A percentile compares a stretch with the other conserved stretches of the same genome.
Evolutionary conservation across 2,888 invertebrate genomes (phyloP).

Genomic region (Bugula neritina): DNA sequence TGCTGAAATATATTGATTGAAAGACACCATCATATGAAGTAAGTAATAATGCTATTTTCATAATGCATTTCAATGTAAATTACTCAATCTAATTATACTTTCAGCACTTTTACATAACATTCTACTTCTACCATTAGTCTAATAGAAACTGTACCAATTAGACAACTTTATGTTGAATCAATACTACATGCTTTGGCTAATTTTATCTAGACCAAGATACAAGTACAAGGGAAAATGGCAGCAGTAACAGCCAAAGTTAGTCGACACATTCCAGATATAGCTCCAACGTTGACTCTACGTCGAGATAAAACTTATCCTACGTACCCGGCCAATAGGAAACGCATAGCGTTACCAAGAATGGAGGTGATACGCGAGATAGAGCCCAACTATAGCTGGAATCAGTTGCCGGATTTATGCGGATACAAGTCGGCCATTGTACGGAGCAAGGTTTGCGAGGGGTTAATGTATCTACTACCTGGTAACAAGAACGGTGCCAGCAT

Average conservation of each 20-base stretch:
- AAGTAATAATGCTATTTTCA: no score
- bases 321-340: slow-evolving; percentile 23
- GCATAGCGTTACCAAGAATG: slow-evolving; percentile 13
- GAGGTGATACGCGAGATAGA: slow-evolving; percentile 14
- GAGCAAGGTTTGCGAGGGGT: slow-evolving; percentile 1
- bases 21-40: no score
- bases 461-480: slow-evolving; percentile 21
- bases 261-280: slow-evolving; percentile 3
- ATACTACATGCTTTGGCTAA: no score
- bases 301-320: slow-evolving; percentile 8
- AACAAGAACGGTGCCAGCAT: background rate
- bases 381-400: slow-evolving; percentile 12
- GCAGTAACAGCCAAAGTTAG: background rate
- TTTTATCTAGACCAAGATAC: no score
- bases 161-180: no score
- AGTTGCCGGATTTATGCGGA: background rate
- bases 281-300: slow-evolving; percentile 1
- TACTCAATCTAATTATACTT: no score
- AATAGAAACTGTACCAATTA: no score
- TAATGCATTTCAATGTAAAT: no score
- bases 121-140: no score
- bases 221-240: no score
- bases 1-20: no score
- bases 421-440: slow-evolving; percentile 13
- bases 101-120: no score